Percentiles rank a stretch among this genome's conserved stretches.
These are phyloP conservation scores for Austrofundulus limnaeus DNA, from an alignment of 2,113 vertebrate genomes.

Conservation along the genomic window DNA sequence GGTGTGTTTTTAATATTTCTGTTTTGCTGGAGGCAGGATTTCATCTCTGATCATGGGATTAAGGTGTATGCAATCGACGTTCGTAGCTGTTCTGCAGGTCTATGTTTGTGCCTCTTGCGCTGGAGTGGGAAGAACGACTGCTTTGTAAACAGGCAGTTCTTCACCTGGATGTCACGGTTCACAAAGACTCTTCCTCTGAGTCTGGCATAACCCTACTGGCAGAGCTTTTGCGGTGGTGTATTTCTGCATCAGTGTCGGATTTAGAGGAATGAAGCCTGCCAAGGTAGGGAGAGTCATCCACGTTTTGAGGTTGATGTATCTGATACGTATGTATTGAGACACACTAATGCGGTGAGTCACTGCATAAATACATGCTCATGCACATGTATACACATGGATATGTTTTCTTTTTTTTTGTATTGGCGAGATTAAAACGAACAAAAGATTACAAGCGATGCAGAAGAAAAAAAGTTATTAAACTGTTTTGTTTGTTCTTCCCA, in stretches of 20 bases:
- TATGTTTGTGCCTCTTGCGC: constrained; percentile 38
- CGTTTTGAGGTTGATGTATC: constrained; percentile 42
- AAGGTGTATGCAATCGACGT: constrained; percentile 32
- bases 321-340: constrained; percentile 41
- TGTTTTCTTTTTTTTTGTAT: constrained; percentile 11
- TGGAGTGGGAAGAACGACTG: constrained; percentile 65
- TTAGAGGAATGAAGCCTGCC: constrained; percentile 65
- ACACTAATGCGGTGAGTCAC: constrained; percentile 28
- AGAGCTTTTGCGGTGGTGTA: constrained; percentile 55
- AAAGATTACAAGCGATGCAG: constrained; percentile 53
- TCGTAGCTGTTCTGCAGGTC: constrained; percentile 36
- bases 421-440: constrained; percentile 52
- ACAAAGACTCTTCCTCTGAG: constrained; percentile 60
- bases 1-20: constrained; percentile 4
- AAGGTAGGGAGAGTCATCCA: constrained; percentile 58
- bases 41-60: constrained; percentile 30
- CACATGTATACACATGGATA: constrained; percentile 1
- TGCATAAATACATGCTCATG: background rate
- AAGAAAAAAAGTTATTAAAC: constrained; percentile 50
- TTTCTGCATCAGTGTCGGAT: constrained; percentile 67
- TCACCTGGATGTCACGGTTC: constrained; percentile 73
- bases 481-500: constrained; percentile 45
- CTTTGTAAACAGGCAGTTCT: constrained; percentile 69
- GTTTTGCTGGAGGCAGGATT: constrained; percentile 48
- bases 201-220: constrained; percentile 60